Evolutionary conservation across 2,113 vertebrate genomes (phyloP), one percentile per base, ranked within the genome.

Genomic region (Pterophyllum scalare): DNA sequence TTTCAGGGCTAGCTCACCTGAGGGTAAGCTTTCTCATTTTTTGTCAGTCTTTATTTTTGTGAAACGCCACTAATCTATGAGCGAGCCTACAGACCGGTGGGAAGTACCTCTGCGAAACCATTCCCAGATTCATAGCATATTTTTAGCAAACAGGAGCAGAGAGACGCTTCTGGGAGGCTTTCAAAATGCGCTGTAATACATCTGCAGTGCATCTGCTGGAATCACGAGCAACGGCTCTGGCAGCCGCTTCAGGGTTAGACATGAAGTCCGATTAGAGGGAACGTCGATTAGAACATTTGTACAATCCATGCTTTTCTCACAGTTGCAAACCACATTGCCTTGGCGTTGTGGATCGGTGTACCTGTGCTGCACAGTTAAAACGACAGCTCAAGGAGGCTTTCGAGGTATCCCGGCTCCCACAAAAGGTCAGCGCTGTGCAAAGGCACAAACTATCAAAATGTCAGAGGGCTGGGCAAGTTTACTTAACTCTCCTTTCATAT

Each of bases 111-210:
- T 19, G 49, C 33, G 67, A 72, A 72, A 72, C 52, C 26, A 72
- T 52, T 54, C 67, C 67, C 46, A 72, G 67, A 54, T 54, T 72
- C 13, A 11, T n/a, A 72, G 46, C 6, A n/a, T 70, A 70, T 31
- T 70, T 70, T 70, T 52, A 52, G 24, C 24, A 31, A 70, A 70
- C 0, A 1, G 43, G 11, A 52, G 24, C 43, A 31, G 24, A 52
- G 65, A 13, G 43, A 2, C 20, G 65, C 65, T 70, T 70, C 5
- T 70, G 43, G 65, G 65, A 70, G 65, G 65, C 43, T 70, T 52
- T 70, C 24, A 28, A 20, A 72, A 72, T 33, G 20, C 67, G n/a
- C 52, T n/a, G 67, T 54, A 72, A 54, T 72, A 52, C 65, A 70
- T 31, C 46, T 72, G 67, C 67, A 54, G 1, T 72, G 4, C 46